These are phyloP conservation scores for Piprites chloris DNA, from an alignment of 2,113 vertebrate species.

Conservation along the genomic window DNA sequence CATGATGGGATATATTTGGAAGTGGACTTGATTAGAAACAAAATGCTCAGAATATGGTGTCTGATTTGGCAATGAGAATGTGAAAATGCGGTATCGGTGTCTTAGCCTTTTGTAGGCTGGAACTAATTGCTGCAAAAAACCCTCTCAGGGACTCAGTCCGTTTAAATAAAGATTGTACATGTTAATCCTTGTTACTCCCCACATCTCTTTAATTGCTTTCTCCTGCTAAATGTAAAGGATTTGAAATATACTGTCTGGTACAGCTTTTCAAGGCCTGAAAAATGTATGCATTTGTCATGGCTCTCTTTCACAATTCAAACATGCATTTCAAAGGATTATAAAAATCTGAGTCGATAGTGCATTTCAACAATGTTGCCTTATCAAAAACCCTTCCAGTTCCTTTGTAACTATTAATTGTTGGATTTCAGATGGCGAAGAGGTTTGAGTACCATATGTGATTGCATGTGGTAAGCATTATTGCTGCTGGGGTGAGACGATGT, in stretches of 20 bases:
- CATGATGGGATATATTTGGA: not conserved
- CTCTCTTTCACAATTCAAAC: fast-evolving
- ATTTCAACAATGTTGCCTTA: not conserved
- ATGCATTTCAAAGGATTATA: not conserved
- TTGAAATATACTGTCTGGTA: not conserved
- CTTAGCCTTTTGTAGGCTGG: not conserved
- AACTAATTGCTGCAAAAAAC: not conserved
- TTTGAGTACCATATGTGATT: not conserved
- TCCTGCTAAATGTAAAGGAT: not conserved
- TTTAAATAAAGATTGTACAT: not conserved
- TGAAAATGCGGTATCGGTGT: not conserved
- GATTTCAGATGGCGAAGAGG: not conserved
- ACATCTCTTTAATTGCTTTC: not conserved
- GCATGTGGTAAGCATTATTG: not conserved
- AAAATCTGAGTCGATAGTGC: not conserved
- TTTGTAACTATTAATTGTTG: not conserved
- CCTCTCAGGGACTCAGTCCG: fast-evolving
- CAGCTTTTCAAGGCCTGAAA: not conserved
- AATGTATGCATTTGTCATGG: not conserved
- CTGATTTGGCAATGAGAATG: not conserved
- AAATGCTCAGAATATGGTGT: not conserved
- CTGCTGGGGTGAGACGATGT: not conserved
- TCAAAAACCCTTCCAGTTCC: not conserved
- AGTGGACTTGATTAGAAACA: not conserved
- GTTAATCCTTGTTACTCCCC: not conserved